phyloP scores from a whole-genome alignment of 1,140 invertebrate species.

The Akabosia matsudoensis region DNA sequence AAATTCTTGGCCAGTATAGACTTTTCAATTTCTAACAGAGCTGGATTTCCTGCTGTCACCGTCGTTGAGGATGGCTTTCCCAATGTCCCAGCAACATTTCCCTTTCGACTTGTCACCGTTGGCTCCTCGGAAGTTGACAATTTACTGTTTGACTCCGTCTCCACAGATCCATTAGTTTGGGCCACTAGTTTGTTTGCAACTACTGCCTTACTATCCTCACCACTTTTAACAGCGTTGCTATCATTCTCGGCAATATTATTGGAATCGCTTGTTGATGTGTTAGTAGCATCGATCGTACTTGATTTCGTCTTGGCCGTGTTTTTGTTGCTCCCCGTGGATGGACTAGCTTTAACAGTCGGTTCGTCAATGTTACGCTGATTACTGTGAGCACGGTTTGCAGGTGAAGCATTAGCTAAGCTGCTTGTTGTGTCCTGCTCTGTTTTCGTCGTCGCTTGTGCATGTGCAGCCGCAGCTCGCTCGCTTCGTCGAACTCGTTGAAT shows the following conservation, averaged over 20 bases:
- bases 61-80: not conserved
- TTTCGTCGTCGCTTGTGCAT: not conserved
- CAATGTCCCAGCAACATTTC: not conserved
- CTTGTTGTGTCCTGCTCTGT: not conserved
- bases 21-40: not conserved
- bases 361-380: constrained; percentile 6
- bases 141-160: not conserved
- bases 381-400: not conserved
- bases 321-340: not conserved
- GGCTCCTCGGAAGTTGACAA: not conserved
- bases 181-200: not conserved
- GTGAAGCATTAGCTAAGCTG: not conserved
- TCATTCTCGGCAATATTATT: constrained; percentile 2
- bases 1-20: not conserved
- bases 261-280: not conserved
- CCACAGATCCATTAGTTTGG: not conserved
- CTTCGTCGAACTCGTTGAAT: not conserved
- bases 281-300: not conserved
- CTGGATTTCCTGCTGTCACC: not conserved
- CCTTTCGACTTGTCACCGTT: not conserved
- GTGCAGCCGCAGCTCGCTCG: not conserved
- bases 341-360: not conserved
- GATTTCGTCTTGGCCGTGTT: not conserved
- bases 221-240: not conserved
- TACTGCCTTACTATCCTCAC: not conserved